A percentile compares a stretch with the other conserved stretches of the same genome.
These are phyloP conservation scores for Drosophila oshimai DNA, from an alignment of 1,140 invertebrate genomes.

Conservation along the genomic window DNA sequence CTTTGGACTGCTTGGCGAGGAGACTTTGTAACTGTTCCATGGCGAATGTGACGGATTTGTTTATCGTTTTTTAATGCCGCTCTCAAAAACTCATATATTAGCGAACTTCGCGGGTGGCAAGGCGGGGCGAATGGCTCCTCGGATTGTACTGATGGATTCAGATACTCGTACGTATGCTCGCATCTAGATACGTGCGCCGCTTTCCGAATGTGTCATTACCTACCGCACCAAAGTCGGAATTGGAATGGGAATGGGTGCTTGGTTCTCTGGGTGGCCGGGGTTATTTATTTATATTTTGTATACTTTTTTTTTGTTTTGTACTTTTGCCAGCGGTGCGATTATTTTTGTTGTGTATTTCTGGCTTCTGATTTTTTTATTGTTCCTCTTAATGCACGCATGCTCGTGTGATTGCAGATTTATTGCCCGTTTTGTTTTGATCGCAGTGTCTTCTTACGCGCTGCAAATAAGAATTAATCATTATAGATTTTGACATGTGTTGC, in stretches of 20 bases:
- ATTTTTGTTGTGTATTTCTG: conserved; percentile 11
- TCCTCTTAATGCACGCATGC: conserved; percentile 40
- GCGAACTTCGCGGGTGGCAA: conserved; percentile 11
- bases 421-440: conserved; percentile 42
- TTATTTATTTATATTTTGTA: conserved; percentile 21
- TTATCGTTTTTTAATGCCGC: conserved; percentile 49
- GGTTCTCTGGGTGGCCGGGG: background rate
- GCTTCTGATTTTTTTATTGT: conserved; percentile 20
- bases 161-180: conserved; percentile 23
- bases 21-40: conserved; percentile 66
- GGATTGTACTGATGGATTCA: conserved; percentile 10
- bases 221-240: conserved; percentile 38
- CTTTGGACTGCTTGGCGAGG: conserved; percentile 68
- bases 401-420: conserved; percentile 32
- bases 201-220: conserved; percentile 67
- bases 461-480: conserved; percentile 72
- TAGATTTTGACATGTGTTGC: conserved; percentile 17
- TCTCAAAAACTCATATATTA: conserved; percentile 27
- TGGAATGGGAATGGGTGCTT: conserved; percentile 24
- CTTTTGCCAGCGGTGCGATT: conserved; percentile 8
- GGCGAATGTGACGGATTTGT: conserved; percentile 1
- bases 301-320: conserved; percentile 6
- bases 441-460: conserved; percentile 51
- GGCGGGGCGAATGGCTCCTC: background rate
- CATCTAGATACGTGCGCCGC: conserved; percentile 46